A percentile compares a stretch with the other conserved stretches of the same genome.
Evolutionary conservation across 2,888 invertebrate species (phyloP).

Genomic region (Hirudinaria manillensis): DNA sequence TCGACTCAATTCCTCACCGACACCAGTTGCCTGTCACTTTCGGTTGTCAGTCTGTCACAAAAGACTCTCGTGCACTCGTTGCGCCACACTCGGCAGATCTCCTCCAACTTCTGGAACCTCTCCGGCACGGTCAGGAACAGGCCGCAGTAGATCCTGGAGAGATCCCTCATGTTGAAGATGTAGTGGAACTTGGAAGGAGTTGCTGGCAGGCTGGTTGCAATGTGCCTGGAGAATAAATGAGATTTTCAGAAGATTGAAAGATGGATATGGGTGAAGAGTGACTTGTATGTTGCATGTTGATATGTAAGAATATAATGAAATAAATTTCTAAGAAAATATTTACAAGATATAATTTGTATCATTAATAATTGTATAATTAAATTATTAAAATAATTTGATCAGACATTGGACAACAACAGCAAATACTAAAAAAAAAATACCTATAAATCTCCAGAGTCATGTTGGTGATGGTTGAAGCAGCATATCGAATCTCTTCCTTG

Average conservation of each 20-base stretch:
- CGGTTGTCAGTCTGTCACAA: conserved; percentile 74
- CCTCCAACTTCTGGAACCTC: conserved; percentile 63
- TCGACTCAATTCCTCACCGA: conserved; percentile 31
- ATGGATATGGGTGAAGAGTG: background rate
- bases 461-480: conserved; percentile 66
- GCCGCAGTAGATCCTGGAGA: conserved; percentile 77
- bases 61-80: conserved; percentile 82
- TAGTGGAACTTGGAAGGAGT: conserved; percentile 91
- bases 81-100: conserved; percentile 78
- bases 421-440: conserved; percentile 53
- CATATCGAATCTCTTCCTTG: conserved; percentile 62
- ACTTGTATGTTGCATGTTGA: background rate
- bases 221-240: conserved; percentile 48
- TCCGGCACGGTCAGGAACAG: conserved; percentile 70
- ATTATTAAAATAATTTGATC: too few relatives aligned
- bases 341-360: too few relatives aligned
- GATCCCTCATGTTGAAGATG: conserved; percentile 83
- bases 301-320: too few relatives aligned
- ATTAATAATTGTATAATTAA: too few relatives aligned
- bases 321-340: too few relatives aligned
- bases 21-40: conserved; percentile 56
- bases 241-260: background rate
- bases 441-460: conserved; percentile 78
- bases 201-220: conserved; percentile 73
- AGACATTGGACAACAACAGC: background rate